Evolutionary conservation across 2,113 vertebrate genomes (phyloP).

Genomic region (Carollia perspicillata): DNA sequence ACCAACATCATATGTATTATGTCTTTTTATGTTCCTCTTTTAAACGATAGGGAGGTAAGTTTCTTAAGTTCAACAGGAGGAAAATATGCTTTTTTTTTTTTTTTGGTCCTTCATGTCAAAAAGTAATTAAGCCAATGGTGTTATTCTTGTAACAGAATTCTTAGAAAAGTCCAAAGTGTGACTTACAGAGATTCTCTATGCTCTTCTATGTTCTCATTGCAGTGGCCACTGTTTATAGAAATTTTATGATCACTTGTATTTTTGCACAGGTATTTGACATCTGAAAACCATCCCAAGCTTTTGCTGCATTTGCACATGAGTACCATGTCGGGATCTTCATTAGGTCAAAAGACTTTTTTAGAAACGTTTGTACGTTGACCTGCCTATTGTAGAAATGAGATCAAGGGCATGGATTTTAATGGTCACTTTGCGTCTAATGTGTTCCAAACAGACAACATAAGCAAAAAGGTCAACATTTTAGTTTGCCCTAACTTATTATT

Average conservation of each 20-base stretch:
- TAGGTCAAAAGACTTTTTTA: neutral
- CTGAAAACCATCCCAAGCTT: neutral
- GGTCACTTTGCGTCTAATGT: constrained; percentile 8
- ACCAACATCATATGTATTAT: neutral
- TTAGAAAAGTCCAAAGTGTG: neutral
- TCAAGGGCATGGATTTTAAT: constrained; percentile 8
- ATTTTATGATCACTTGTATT: neutral
- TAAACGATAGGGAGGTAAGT: neutral
- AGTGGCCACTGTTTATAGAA: neutral
- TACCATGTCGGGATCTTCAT: neutral
- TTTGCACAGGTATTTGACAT: neutral
- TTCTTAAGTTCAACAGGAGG: neutral
- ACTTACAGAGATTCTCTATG: neutral
- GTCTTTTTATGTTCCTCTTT: neutral
- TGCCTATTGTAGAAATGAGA: neutral
- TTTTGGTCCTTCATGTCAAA: neutral
- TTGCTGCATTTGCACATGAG: neutral
- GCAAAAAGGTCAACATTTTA: constrained; percentile 44
- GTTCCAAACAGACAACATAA: neutral
- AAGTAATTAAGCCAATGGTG: neutral
- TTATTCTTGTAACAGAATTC: constrained; percentile 1
- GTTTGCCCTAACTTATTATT: constrained; percentile 28
- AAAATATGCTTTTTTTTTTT: neutral
- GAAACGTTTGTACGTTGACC: neutral
- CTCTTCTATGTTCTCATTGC: neutral